Base-by-base conservation (phyloP, 2,888 invertebrate genomes). In the Pteria penguin region DNA sequence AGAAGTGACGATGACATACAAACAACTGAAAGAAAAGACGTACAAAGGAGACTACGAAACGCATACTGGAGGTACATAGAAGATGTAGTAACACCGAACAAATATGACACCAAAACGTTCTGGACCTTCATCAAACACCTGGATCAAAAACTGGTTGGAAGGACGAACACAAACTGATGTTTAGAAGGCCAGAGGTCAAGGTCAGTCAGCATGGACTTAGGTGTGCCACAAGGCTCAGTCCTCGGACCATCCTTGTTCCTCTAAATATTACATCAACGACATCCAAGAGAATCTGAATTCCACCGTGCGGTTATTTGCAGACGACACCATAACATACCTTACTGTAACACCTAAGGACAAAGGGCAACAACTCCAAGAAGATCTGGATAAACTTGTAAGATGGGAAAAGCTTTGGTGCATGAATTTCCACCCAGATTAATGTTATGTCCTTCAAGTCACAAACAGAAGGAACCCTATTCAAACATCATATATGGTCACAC, bases 111-210 rank as follows among this genome's bases (percentile, higher is more conserved):
- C 29, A 74, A 74, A 55, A 60, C 60, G 31, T 74, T 74, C 36
- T 74, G 74, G 74, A 74, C 68, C 18, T 74, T 60, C 33, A 61
- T 74, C 5, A 74, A 74, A 55, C 74, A 74, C 32, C 52, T 63
- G 63, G 75, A 69, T 69, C 11, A 29, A 55, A 52, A 52, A 63
- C 0, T 75, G 58, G 54, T 26, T 75, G 4, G 22, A 4, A 4
- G 33, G 61, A 57, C 29, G 66, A 18, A 29, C 58, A 2, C 70
- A 75, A 22, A n/a, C 22, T 3, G 45, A 70, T 2, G 70, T 58
- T 2, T 75, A 14, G 65, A 70, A 31, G 70, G 58, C 1, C 45
- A 27, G 22, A 31, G 22, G 18, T 67, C 66, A 29, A 70, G 60
- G 8, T 29, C 14, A 27, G 75, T n/a, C 3, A 31, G 22, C 14